Evolutionary conservation across 2,113 vertebrate species (phyloP), one percentile per base, ranked within the genome.

Genomic region (Boleophthalmus pectinirostris): DNA sequence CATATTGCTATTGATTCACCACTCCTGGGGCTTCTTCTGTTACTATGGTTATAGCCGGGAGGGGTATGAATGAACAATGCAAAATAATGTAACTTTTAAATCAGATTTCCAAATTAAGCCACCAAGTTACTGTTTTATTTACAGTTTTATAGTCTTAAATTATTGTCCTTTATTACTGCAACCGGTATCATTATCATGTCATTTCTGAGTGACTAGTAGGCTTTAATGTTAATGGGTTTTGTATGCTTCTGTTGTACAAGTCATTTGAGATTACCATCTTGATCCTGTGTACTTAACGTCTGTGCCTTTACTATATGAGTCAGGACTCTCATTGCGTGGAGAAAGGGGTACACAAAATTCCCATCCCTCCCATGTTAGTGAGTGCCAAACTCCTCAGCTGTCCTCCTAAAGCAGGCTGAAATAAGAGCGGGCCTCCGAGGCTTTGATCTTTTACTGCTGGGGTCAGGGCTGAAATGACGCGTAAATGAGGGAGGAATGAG

Each of bases 401-500:
- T 93, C 91, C 87, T 83, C 91, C 90, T 91, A 82, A 91, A 92
- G 87, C 90, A 84, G 14, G 5, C 87, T 92, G 90, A 92, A 94
- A 93, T 90, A 89, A 87, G 92, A 90, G 89, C 77, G 90, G 78
- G 84, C 92, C 91, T 93, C 90, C 92, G 91, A 93, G 92, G 84
- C 92, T 93, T 95, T 94, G 92, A 94, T 93, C 91, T 94, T 93
- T 91, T 90, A 91, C 90, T 84, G 89, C 85, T 77, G 80, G 91
- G 94, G 94, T 89, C 91, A 93, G 87, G 90, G 90, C 93, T 94
- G 89, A 71, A 91, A 91, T 93, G 91, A 94, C 83, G 89, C 90
- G 90, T 93, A 94, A 95, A 94, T 84, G 86, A 92, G 91, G 90
- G 93, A 94, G 92, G 92, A 94, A 90, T 88, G 90, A 91, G 83